Conservation (phyloP, 2,113 vertebrate genomes). For the Microtus ochrogaster region DNA sequence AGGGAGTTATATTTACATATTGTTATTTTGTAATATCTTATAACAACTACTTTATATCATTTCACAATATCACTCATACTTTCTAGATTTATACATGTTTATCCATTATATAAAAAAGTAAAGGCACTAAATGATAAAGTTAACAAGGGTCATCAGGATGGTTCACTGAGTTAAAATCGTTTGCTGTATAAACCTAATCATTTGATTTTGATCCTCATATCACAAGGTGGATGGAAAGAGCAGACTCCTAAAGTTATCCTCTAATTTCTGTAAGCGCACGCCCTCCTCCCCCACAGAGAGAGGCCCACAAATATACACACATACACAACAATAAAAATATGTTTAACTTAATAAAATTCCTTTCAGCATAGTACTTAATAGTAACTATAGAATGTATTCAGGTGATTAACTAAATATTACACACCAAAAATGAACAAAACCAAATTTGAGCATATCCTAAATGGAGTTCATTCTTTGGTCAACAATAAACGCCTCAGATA, state of each 20-base stretch:
- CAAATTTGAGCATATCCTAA: background rate
- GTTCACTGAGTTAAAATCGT: background rate
- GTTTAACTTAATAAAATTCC: background rate
- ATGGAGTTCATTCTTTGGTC: background rate
- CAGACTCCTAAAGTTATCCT: background rate
- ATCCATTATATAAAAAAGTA: background rate
- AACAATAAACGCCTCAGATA: conserved; percentile 37
- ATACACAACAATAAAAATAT: background rate
- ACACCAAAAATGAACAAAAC: conserved; percentile 35
- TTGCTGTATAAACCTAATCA: background rate
- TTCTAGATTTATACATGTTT: background rate
- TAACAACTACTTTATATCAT: background rate
- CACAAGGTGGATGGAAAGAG: background rate
- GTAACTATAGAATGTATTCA: conserved; percentile 25
- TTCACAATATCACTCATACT: background rate
- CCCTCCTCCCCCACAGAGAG: background rate
- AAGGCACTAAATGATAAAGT: background rate
- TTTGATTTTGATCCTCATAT: background rate
- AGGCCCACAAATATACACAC: background rate
- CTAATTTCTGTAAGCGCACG: background rate
- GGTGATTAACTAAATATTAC: conserved; percentile 36
- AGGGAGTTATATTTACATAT: background rate
- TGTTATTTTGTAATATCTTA: background rate
- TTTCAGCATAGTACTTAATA: background rate
- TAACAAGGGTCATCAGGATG: no score